Percentiles rank a stretch among this genome's conserved stretches.
phyloP scores from a whole-genome alignment of 2,888 invertebrate genomes.

The Geophilus truncorum region DNA sequence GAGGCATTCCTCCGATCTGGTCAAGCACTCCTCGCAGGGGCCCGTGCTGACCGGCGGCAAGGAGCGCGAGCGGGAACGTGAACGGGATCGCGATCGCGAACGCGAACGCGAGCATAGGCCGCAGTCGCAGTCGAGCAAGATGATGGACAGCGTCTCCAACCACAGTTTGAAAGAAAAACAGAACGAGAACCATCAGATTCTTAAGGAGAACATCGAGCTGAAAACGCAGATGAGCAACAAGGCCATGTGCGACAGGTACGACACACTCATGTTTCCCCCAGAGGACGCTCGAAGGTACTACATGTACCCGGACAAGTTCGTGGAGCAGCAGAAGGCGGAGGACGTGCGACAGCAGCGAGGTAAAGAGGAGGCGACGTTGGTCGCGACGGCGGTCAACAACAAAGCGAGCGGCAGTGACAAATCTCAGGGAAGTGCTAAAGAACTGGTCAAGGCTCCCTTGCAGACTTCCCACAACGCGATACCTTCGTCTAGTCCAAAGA shows the following conservation, averaged over 20 bases:
- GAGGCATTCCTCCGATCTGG: constrained; percentile 8
- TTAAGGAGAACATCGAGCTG: constrained; percentile 49
- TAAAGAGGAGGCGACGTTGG: constrained; percentile 27
- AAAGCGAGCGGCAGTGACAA: constrained; percentile 28
- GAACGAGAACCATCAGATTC: constrained; percentile 48
- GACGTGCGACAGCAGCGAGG: constrained; percentile 38
- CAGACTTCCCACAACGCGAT: constrained; percentile 25
- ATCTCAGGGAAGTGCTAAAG: constrained; percentile 35
- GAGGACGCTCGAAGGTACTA: constrained; percentile 46
- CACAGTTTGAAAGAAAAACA: constrained; percentile 45
- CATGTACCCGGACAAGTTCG: constrained; percentile 51
- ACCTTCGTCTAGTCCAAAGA: constrained; percentile 29
- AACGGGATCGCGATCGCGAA: background rate
- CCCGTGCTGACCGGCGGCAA: background rate
- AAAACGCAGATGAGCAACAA: constrained; percentile 48
- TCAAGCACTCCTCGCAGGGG: constrained; percentile 5
- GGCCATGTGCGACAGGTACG: constrained; percentile 38
- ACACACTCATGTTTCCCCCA: constrained; percentile 40
- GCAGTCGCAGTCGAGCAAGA: constrained; percentile 33
- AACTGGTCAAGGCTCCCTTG: constrained; percentile 15
- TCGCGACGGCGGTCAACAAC: background rate
- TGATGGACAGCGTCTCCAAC: constrained; percentile 35
- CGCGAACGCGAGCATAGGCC: constrained; percentile 32
- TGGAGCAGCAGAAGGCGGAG: constrained; percentile 40
- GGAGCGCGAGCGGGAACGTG: background rate